phyloP scores from a whole-genome alignment of 2,113 vertebrate species.

The Hippolais icterina region DNA sequence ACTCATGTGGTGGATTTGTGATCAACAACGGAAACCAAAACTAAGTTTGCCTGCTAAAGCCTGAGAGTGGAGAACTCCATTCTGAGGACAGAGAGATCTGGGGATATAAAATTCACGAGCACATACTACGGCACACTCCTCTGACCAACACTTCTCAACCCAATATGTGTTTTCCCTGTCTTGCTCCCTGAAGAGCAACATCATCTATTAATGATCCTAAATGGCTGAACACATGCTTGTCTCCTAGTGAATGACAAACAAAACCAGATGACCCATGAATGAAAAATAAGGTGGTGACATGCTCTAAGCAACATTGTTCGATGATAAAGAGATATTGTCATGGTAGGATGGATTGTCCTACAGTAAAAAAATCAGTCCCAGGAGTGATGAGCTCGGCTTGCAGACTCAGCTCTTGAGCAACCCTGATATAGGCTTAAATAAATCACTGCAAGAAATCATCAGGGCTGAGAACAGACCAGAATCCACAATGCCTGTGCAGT shows the following conservation, averaged over 20 bases:
- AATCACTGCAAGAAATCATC: background rate
- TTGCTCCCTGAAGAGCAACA: background rate
- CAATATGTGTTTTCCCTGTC: background rate
- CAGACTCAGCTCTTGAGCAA: background rate
- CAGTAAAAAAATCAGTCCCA: background rate
- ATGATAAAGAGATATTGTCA: background rate
- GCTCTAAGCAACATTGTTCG: background rate
- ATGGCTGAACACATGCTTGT: background rate
- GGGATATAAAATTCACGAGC: background rate
- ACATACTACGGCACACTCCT: background rate
- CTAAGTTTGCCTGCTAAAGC: background rate
- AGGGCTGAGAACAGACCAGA: background rate
- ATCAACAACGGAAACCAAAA: background rate
- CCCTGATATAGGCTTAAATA: background rate
- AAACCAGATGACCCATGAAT: background rate
- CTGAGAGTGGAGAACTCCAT: background rate
- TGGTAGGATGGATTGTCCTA: background rate
- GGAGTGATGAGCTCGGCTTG: background rate
- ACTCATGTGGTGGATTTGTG: background rate
- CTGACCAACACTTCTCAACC: background rate
- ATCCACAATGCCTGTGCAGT: background rate
- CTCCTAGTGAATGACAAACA: background rate
- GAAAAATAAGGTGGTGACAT: background rate
- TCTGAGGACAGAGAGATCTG: background rate
- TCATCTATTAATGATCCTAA: background rate